Conservation (phyloP, 2,888 invertebrate species). For the Leptinotarsa juncta region DNA sequence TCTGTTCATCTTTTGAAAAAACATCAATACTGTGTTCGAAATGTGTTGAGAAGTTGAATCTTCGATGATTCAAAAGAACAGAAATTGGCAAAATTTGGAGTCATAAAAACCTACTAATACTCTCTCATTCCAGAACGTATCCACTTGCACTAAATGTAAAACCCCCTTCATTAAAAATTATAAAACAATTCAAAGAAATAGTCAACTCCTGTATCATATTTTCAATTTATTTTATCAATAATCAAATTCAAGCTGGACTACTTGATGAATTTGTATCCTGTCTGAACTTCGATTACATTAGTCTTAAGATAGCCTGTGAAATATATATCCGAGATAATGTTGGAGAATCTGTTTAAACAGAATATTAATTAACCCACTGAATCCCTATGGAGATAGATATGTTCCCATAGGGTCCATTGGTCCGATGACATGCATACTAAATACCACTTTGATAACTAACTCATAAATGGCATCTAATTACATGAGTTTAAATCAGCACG, state of each 20-base stretch:
- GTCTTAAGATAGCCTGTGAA: constrained; percentile 16
- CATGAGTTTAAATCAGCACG: constrained; percentile 27
- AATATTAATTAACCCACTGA: constrained; percentile 37
- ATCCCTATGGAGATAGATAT: constrained; percentile 27
- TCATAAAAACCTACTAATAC: too few relatives aligned
- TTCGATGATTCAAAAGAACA: too few relatives aligned
- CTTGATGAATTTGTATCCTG: constrained; percentile 5
- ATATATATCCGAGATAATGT: constrained; percentile 30
- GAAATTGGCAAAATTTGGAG: too few relatives aligned
- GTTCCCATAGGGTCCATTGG: constrained; percentile 29
- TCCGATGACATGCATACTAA: constrained; percentile 39
- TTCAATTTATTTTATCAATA: not conserved
- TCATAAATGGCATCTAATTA: constrained; percentile 38
- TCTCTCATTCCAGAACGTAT: too few relatives aligned
- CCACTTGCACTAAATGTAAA: too few relatives aligned
- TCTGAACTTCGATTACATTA: not conserved
- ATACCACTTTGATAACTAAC: constrained; percentile 31
- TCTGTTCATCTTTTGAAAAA: too few relatives aligned
- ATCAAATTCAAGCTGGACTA: not conserved
- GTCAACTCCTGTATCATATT: not conserved
- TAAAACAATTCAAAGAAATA: not conserved
- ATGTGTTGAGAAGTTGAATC: too few relatives aligned
- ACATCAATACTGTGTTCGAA: too few relatives aligned
- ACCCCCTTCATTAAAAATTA: too few relatives aligned
- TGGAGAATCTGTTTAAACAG: constrained; percentile 33